phyloP scores from a whole-genome alignment of 2,797 vertebrate genomes.

The Molossus molossus region DNA sequence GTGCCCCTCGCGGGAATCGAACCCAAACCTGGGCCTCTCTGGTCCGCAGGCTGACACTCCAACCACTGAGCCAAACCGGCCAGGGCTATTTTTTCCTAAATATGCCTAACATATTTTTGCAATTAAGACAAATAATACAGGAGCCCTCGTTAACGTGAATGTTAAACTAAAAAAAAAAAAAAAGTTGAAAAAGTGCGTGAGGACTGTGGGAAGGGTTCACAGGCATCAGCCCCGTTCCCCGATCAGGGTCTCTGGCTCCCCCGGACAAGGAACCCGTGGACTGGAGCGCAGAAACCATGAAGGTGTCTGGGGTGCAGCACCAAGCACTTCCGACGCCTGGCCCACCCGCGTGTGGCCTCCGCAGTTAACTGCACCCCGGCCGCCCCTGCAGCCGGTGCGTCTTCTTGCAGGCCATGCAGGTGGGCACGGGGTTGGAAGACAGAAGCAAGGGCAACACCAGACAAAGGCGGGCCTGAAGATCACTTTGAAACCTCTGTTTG shows the following conservation, averaged over 20 bases:
- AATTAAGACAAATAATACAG: slow-evolving; percentile 66
- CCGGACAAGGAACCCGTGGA: background rate
- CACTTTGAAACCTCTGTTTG: slow-evolving; percentile 76
- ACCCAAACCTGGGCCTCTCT: too few relatives aligned
- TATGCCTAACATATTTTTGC: slow-evolving; percentile 80
- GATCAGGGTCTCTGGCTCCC: background rate
- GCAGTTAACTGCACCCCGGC: fast-evolving
- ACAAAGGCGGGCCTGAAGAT: slow-evolving; percentile 71
- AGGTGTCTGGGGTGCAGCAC: background rate
- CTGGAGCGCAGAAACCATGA: background rate
- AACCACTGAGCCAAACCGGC: too few relatives aligned
- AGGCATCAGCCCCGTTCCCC: background rate
- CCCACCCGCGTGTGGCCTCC: background rate
- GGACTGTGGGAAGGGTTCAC: background rate
- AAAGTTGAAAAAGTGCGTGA: slow-evolving; percentile 39
- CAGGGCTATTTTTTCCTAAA: slow-evolving; percentile 67
- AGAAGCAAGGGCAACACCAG: slow-evolving; percentile 53
- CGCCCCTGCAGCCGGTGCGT: background rate
- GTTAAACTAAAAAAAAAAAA: slow-evolving; percentile 47
- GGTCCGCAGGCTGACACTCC: too few relatives aligned
- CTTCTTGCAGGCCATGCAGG: slow-evolving; percentile 56
- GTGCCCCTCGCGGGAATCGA: too few relatives aligned
- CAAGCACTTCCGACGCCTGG: background rate
- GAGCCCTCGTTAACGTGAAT: slow-evolving; percentile 48
- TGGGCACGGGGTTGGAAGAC: background rate